Conservation (phyloP, 2,113 vertebrate species). For the Ginglymostoma cirratum region DNA sequence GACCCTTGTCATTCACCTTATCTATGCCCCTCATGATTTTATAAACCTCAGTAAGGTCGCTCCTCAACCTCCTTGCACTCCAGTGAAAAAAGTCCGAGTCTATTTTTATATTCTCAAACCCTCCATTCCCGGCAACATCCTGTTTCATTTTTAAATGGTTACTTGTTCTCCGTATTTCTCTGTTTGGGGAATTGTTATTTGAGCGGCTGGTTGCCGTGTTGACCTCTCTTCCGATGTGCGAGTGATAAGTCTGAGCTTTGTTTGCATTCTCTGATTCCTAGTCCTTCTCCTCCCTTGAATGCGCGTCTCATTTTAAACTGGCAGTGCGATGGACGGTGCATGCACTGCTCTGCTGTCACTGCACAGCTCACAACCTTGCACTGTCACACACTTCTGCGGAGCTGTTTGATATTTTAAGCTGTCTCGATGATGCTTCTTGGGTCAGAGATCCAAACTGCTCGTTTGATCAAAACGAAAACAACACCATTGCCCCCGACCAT, state of each 20-base stretch:
- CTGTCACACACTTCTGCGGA: conserved; percentile 53
- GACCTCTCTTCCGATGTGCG: not conserved
- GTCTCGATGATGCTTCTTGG: not conserved
- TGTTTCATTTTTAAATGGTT: too few relatives aligned
- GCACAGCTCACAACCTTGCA: conserved; percentile 62
- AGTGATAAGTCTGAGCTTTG: not conserved
- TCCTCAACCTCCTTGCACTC: too few relatives aligned
- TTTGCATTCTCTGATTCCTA: conserved; percentile 39
- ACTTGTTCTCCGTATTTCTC: too few relatives aligned
- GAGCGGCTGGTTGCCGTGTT: not conserved
- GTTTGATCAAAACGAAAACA: not conserved
- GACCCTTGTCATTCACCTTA: too few relatives aligned
- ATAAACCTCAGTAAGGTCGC: too few relatives aligned
- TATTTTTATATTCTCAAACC: too few relatives aligned
- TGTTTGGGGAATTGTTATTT: too few relatives aligned
- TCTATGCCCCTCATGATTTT: too few relatives aligned
- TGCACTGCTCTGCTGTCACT: conserved; percentile 54
- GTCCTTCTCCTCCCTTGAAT: conserved; percentile 47
- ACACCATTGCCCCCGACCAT: not conserved
- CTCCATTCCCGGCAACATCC: too few relatives aligned
- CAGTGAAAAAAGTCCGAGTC: too few relatives aligned
- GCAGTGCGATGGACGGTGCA: conserved; percentile 57
- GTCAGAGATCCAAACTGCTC: too few relatives aligned
- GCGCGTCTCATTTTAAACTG: conserved; percentile 68
- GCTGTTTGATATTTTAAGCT: conserved; percentile 72